phyloP scores from a whole-genome alignment of 2,888 invertebrate genomes.

The Cephonodes hylas region DNA sequence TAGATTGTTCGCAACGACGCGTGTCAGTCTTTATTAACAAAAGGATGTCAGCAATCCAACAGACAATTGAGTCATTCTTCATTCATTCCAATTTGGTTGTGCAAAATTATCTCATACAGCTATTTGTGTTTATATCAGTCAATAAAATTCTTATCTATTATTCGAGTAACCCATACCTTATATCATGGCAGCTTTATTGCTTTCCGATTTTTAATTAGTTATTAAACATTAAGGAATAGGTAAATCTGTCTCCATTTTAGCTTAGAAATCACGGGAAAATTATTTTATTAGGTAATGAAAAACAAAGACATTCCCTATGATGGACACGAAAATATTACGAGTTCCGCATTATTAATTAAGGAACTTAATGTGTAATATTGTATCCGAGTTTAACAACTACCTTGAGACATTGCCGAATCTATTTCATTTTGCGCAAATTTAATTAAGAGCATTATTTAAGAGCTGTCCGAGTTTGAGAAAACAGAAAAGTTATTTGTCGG shows the following conservation, averaged over 20 bases:
- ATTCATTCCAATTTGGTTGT: conserved; percentile 32
- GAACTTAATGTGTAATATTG: conserved; percentile 23
- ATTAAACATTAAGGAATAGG: no score
- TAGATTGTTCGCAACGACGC: conserved; percentile 27
- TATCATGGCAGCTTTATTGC: no score
- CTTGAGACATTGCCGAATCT: conserved; percentile 44
- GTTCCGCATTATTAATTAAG: conserved; percentile 21
- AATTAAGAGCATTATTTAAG: conserved; percentile 75
- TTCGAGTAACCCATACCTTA: no score
- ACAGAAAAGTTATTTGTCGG: conserved; percentile 78
- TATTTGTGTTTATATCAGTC: not conserved
- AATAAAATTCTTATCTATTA: no score
- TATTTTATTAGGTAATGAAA: no score
- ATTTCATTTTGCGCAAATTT: conserved; percentile 63
- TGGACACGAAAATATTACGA: conserved; percentile 5
- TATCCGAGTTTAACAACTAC: conserved; percentile 30
- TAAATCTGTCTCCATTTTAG: no score
- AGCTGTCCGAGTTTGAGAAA: conserved; percentile 76
- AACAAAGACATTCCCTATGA: not conserved
- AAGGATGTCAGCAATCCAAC: conserved; percentile 60
- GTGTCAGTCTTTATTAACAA: conserved; percentile 55
- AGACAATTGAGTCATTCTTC: conserved; percentile 56
- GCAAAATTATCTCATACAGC: conserved; percentile 1
- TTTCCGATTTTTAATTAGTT: no score
- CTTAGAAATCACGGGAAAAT: no score